Evolutionary conservation across 2,888 invertebrate genomes (phyloP), one percentile per base, ranked within the genome.

Genomic region (Ypsolopha sequella): DNA sequence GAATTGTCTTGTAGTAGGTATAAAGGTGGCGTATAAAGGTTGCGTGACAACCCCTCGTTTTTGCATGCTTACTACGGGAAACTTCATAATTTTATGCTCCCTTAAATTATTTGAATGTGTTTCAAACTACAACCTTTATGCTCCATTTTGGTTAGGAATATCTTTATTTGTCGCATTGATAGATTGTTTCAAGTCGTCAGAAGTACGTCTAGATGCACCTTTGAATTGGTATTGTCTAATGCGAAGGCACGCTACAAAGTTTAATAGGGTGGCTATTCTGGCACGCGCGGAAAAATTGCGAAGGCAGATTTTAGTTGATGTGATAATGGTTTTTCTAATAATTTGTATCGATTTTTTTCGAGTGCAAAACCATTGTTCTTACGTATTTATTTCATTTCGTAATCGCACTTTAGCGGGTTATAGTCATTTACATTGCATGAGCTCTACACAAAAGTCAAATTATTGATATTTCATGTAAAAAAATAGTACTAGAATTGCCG

Each of bases 1-100:
- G 70, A 68, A 77, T 76, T 76, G 78, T 80, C 75, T 79, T 65
- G 70, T 65, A 58, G 61, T 56, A n/a, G n/a, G n/a, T 24, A 24
- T 24, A 24, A 24, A 24, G 24, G 24, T 24, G 58, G 61, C 65
- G 70, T 65, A 72, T 68, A 62, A n/a, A 56, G 60, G 60, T 81
- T 66, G 81, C 84, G 82, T 84, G 80, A 75, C 73, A 65, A 59
- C 54, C 54, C 64, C 61, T 69, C 67, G 69, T 81, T 80, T 70
- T 63, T 62, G 61, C 56, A 24, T 24, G 24, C 24, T 60, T 58
- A 58, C 57, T 48, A 54, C 64, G 70, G 69, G 65, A 75, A 75
- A 75, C 72, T 73, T 76, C 74, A 76, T 76, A 76, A 76, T 69
- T 75, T 63, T 61, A 57, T 63, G 59, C 58, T 61, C 62, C 56